phyloP scores from a whole-genome alignment of 1,140 invertebrate genomes.

The Hyposmocoma kahamanoa region DNA sequence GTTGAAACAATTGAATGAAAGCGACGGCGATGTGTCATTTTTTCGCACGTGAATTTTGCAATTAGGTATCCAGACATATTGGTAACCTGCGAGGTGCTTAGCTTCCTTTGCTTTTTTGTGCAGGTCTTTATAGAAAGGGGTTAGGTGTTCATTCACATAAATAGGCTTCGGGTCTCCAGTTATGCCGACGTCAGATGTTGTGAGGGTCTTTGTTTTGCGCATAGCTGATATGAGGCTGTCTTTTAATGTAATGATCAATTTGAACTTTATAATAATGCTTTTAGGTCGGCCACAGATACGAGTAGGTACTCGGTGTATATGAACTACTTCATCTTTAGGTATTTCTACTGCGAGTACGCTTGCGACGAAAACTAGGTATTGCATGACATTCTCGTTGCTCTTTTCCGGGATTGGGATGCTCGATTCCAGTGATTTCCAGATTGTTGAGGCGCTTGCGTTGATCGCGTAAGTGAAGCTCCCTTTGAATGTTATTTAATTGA shows the following conservation, averaged over 20 bases:
- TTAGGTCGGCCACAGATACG: neutral
- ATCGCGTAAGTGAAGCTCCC: neutral
- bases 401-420: neutral
- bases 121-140: neutral
- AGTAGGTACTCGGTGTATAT: neutral
- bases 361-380: neutral
- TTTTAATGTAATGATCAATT: too few relatives aligned
- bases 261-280: neutral
- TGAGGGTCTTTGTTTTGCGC: neutral
- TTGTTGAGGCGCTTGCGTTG: slow-evolving; percentile 3
- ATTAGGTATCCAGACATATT: slow-evolving; percentile 6
- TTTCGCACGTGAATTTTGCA: neutral
- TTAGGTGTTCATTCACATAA: slow-evolving; percentile 7
- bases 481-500: neutral
- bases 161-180: neutral
- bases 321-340: neutral
- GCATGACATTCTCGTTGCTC: neutral
- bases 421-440: neutral
- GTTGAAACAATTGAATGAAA: neutral
- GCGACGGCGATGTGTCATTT: neutral
- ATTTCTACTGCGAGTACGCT: neutral
- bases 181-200: neutral
- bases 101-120: neutral
- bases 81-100: neutral
- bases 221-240: slow-evolving; percentile 3